Evolutionary conservation across 2,888 invertebrate genomes (phyloP).

Genomic region (Cantharis flavilabris): DNA sequence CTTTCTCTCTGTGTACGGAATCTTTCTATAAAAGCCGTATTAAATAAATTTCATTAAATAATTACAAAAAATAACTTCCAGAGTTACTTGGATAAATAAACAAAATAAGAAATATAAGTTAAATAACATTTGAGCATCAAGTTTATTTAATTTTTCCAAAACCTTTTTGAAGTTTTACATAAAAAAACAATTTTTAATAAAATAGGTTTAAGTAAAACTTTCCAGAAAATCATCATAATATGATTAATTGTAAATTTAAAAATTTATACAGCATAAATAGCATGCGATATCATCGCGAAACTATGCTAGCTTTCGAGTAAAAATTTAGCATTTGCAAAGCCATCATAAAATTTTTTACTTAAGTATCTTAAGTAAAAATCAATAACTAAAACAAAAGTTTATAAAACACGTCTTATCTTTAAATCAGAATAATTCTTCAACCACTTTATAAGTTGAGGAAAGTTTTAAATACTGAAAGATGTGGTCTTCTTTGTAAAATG

Average conservation of each 20-base stretch:
- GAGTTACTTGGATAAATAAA: not conserved
- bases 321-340: not conserved
- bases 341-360: not conserved
- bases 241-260: not conserved
- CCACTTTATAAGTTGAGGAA: not conserved
- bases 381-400: not conserved
- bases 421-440: not conserved
- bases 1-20: not conserved
- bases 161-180: not conserved
- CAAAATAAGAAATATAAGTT: not conserved
- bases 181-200: not conserved
- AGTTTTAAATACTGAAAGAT: not conserved
- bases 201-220: not conserved
- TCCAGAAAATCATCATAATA: not conserved
- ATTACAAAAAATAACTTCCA: not conserved
- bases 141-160: not conserved
- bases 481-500: not conserved
- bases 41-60: not conserved
- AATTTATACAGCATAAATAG: not conserved
- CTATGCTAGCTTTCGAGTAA: not conserved
- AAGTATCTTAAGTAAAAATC: not conserved
- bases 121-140: not conserved
- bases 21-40: not conserved
- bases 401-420: not conserved
- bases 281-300: not conserved